A percentile compares a stretch with the other conserved stretches of the same genome.
These are phyloP conservation scores for Mimas tiliae DNA, from an alignment of 2,888 invertebrate genomes.

Conservation along the genomic window DNA sequence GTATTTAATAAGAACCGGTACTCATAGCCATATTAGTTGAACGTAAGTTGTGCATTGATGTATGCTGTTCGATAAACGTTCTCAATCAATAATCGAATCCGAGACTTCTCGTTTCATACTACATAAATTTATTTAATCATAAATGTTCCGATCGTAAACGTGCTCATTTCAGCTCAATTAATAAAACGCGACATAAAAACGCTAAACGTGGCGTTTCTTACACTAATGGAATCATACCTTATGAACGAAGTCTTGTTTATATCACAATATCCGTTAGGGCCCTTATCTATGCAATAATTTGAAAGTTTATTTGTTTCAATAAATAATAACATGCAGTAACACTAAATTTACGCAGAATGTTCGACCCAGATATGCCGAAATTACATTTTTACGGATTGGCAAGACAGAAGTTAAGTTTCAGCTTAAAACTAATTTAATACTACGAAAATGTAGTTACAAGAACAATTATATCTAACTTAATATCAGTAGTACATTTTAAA, in stretches of 20 bases:
- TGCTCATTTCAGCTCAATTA: too few relatives aligned
- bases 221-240: not conserved
- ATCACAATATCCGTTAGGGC: slow-evolving; percentile 1
- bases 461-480: slow-evolving; percentile 8
- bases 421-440: slow-evolving; percentile 18
- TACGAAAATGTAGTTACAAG: slow-evolving; percentile 15
- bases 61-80: not conserved
- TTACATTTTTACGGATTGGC: not conserved
- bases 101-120: not conserved
- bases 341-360: not conserved
- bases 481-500: not conserved
- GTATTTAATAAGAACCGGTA: too few relatives aligned
- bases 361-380: not conserved
- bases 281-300: not conserved
- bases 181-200: not conserved
- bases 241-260: not conserved
- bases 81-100: not conserved
- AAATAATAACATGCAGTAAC: not conserved
- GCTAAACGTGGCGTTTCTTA: not conserved
- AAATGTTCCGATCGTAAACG: too few relatives aligned
- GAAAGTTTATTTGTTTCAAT: not conserved
- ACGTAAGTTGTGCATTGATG: too few relatives aligned
- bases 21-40: too few relatives aligned
- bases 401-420: slow-evolving; percentile 34
- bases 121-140: not conserved